Base-by-base conservation (phyloP, 2,888 invertebrate species). In the Ditylenchus weischeri region DNA sequence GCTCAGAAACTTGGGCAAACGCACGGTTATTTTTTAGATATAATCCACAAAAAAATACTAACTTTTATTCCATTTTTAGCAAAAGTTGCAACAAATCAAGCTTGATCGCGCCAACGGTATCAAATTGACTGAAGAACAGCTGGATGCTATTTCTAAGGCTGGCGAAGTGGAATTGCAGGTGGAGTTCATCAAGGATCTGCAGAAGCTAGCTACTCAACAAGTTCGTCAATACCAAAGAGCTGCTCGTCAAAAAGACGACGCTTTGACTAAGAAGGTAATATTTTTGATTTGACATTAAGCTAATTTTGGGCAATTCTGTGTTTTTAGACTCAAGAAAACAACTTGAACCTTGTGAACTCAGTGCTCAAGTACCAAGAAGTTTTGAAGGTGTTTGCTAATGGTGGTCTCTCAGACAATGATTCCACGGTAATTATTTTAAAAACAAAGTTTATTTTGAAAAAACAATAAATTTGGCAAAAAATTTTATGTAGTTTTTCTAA, bases 191-290 rank as follows among this genome's bases (percentile, higher is more conserved):
- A 54, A 69, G 19, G 68, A 68, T 21, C 50, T 68, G 38, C 66
- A 63, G 49, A 68, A 68, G 68, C n/a, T 69, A 35, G 66, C 47
- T 29, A 57, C 47, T 36, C 65, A 68, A 57, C 68, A 68, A 57
- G n/a, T 19, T 10, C 54, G 61, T 8, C 67, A 68, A n/a, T 68
- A 58, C 50, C 54, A 54, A 29, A 4, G 54, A 2, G 54, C 54
- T 15, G 23, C 29, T 54, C 54, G 54, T 29, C 54, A 54, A n/a
- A 21, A 29, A 54, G 54, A 54, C 10, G 21, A 21, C 2, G 54
- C 54, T 23, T 10, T 13, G 23, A 11, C 21, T 11, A 29, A 54
- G 29, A 54, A 54, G n/a, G 43, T 43, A 5, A 5, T 2, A 5
- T 29, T 29, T 29, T 29, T 29, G 5, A 43, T 43, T 43, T 8